Evolutionary conservation across 2,113 vertebrate genomes (phyloP), one percentile per base, ranked within the genome.

Genomic region (Alligator sinensis): DNA sequence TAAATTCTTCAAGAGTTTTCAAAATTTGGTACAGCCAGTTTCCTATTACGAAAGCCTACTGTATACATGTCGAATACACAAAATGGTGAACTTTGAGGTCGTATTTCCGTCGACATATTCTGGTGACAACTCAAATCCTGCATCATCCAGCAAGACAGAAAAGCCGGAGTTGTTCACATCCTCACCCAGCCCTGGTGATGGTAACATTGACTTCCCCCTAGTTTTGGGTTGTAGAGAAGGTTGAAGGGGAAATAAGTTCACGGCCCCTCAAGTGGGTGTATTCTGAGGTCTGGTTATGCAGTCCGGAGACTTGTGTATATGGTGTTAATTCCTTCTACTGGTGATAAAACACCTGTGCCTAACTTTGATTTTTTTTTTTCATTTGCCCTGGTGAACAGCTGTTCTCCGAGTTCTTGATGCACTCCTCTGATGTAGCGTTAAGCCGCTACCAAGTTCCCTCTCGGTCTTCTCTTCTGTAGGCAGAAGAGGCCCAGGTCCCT

Each of bases 1-100:
- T 94, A 19, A 78, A 11, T 88, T 95, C 76, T 70, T 83, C 86
- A 88, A 80, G 7, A 8, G 64, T 84, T 47, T 92, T 86, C 77
- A 78, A 27, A 87, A 28, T 94, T 93, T 85, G 80, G 85, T 84
- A 77, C 84, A 61, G 94, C 7, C 47, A 77, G 79, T 64, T 47
- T 82, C 82, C 25, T 66, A 25, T 68, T 54, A 47, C 7, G 12
- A 11, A 81, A 60, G 75, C 30, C 87, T 94, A 81, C 9, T 83
- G 30, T 11, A 13, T 77, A 80, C 57, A 12, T 3, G 9, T 2
- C 3, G 77, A 83, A 88, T 79, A 64, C 66, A 27, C 19, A 70
- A 84, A 84, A 83, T 0, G 0, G 21, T 89, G 95, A 94, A 82
- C 88, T 77, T 86, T 1, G 62, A 88, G 62, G 75, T 1, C 1